Evolutionary conservation across 2,888 invertebrate species (phyloP).

Genomic region (Cantharis nigra): DNA sequence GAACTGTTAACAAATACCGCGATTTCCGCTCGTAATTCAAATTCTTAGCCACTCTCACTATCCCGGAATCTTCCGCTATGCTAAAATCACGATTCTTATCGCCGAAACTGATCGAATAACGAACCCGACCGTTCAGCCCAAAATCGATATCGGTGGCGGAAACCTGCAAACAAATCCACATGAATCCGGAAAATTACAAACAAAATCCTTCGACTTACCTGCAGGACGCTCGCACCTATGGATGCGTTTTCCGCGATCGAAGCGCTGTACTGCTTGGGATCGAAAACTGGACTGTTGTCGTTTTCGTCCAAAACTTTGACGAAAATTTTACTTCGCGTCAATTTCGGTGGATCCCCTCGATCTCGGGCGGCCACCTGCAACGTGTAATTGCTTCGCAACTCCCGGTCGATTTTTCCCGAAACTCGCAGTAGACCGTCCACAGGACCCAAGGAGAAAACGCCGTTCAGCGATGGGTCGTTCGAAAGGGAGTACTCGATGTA

Average conservation of each 20-base stretch:
- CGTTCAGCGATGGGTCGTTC: constrained; percentile 66
- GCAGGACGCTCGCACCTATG: constrained; percentile 87
- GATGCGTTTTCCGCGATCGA: constrained; percentile 92
- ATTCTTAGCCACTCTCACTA: constrained; percentile 89
- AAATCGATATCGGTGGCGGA: constrained; percentile 89
- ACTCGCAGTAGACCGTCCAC: constrained; percentile 87
- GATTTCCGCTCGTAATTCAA: constrained; percentile 90
- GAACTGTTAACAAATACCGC: constrained; percentile 80
- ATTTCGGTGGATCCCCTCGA: constrained; percentile 81
- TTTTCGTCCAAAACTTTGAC: constrained; percentile 85
- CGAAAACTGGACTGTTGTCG: constrained; percentile 88
- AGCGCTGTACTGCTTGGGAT: constrained; percentile 87
- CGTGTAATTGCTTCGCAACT: constrained; percentile 74
- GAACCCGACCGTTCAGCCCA: constrained; percentile 86
- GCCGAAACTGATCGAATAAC: constrained; percentile 87
- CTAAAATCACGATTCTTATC: constrained; percentile 91
- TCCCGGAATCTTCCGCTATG: constrained; percentile 89
- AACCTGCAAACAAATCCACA: constrained; percentile 60
- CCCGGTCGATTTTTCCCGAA: constrained; percentile 84
- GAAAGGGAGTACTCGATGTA: constrained; percentile 81
- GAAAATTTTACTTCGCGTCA: constrained; percentile 69
- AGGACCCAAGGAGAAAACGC: constrained; percentile 79
- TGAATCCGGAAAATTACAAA: not conserved
- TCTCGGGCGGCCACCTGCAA: constrained; percentile 83
- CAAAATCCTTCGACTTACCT: constrained; percentile 58